Conservation (phyloP, 2,113 vertebrate species). For the Phylloscopus trochilus region DNA sequence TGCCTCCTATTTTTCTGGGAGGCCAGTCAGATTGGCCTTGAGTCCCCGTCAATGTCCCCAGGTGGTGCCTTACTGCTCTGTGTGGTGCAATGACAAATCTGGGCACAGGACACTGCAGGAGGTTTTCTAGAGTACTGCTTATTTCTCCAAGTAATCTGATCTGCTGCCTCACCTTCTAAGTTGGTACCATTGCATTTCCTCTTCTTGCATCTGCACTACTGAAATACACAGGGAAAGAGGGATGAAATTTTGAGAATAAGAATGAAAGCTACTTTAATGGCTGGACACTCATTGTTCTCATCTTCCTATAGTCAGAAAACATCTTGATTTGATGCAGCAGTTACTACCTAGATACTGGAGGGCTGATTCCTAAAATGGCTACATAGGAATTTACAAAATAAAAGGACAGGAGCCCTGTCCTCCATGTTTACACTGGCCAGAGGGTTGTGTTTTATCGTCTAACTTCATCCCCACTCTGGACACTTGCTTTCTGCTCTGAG, state of each 20-base stretch:
- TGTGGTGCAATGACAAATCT: neutral
- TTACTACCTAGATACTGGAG: neutral
- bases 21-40: neutral
- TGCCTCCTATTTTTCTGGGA: neutral
- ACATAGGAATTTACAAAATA: neutral
- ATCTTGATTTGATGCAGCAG: neutral
- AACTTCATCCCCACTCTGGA: fast-evolving
- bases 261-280: neutral
- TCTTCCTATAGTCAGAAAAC: neutral
- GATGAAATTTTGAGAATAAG: neutral
- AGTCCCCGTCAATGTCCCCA: neutral
- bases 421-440: neutral
- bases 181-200: neutral
- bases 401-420: neutral
- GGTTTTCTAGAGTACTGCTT: neutral
- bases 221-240: neutral
- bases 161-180: neutral
- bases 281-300: neutral
- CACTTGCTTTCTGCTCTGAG: neutral
- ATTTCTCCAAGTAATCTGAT: neutral
- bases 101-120: neutral
- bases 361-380: neutral
- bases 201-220: neutral
- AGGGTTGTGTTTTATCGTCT: neutral
- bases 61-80: neutral